Base-by-base conservation (phyloP, 2,113 vertebrate genomes). In the Chauna torquata region DNA sequence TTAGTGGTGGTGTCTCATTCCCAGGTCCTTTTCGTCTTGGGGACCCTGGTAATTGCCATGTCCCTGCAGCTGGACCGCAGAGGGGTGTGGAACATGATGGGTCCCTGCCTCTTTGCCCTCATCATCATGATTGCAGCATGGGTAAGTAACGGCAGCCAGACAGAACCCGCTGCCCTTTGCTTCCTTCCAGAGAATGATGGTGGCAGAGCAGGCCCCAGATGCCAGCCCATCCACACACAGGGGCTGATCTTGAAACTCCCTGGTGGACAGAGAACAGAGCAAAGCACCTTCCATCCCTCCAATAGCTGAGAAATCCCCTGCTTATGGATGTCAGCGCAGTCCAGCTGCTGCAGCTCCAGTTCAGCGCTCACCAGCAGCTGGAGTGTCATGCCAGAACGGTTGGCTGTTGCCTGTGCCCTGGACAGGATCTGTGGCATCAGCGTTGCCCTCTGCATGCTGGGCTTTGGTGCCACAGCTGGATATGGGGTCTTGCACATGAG, bases 21-120 rank as follows among this genome's bases (percentile, higher is more conserved):
- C 16, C 93, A 99, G 99, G 97, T 99, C 74, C 97, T 99, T 81
- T 99, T 99, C 6, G 7, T 99, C 96, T 86, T 99, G 52, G 99
- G 99, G 44, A 98, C 98, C 9, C 98, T 99, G 57, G 74, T 99
- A 81, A 99, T 99, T 47, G 99, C 99, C 94, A 99, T 99, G 99
- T 99, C 99, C 23, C 98, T 99, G 98, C 99, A 99, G 92, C 98
- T 99, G 97, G 99, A 99, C 97, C 99, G 99, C 62, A 98, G 98
- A 82, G 99, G 99, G 16, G 97, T 99, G 87, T 99, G 99, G 99
- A 99, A 99, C 97, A 98, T 99, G 97, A 97, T 99, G 97, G 99
- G 98, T n/a, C 99, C 99, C 17, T 98, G 99, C 82, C 98, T 99
- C 55, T 98, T 98, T 59, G 99, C 99, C 66, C 96, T 99, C 1